Evolutionary conservation across 2,888 invertebrate species (phyloP).

Genomic region (Acrobasis repandana): DNA sequence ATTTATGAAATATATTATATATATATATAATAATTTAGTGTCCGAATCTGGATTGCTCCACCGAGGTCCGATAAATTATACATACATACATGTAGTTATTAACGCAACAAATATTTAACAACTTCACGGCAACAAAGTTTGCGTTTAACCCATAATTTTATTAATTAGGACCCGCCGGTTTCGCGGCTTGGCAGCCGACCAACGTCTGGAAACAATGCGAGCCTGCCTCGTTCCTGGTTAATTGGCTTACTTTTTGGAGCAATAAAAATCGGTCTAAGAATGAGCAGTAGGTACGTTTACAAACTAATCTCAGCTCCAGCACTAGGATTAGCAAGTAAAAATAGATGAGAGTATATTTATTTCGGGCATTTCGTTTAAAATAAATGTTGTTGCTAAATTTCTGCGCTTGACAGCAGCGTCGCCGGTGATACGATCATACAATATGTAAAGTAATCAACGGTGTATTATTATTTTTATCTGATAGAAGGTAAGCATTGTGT

Average conservation of each 20-base stretch:
- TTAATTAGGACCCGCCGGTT: constrained; percentile 46
- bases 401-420: not conserved
- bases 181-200: constrained; percentile 54
- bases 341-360: constrained; percentile 6
- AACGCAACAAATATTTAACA: constrained; percentile 12
- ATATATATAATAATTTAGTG: too few species aligned
- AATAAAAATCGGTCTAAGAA: constrained; percentile 56
- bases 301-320: constrained; percentile 39
- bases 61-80: too few species aligned
- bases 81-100: too few species aligned
- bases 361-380: constrained; percentile 6
- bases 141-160: constrained; percentile 37
- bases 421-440: not conserved
- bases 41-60: too few species aligned
- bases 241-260: constrained; percentile 63
- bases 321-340: constrained; percentile 32
- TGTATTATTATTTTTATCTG: not conserved
- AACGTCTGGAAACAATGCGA: constrained; percentile 56
- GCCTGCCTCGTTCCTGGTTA: constrained; percentile 61
- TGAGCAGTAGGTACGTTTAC: constrained; percentile 48
- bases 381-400: constrained; percentile 15
- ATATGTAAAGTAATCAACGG: not conserved
- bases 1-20: too few species aligned
- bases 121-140: constrained; percentile 10
- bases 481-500: not conserved